Evolutionary conservation across 2,797 vertebrate species (phyloP), one percentile per base, ranked within the genome.

Genomic region (Tauraco hartlaubi): DNA sequence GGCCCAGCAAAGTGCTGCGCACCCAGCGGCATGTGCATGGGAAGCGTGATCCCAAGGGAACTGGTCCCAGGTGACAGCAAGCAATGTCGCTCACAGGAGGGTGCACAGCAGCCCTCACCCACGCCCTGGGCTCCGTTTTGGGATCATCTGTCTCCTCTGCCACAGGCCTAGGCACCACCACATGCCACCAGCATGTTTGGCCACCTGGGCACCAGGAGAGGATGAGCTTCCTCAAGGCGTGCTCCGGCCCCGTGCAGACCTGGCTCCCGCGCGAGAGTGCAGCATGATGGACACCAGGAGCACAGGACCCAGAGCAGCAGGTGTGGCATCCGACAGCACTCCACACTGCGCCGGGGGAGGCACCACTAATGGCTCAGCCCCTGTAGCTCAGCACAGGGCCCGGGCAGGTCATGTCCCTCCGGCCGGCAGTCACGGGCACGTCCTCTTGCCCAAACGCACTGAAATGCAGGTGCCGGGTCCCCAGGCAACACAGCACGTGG

Each of bases 241-340:
- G 49, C 39, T n/a, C 41, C 9, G 2, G 29, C 33, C 33, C 25
- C 2, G 0, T 8, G 15, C 6, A 15, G 77, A 23, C 21, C 5
- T 3, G 15, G 61, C 20, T 54, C 35, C 49, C 35, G 33, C 6
- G 2, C 0, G 4, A 51, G 55, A 61, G 20, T 5, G 9, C 25
- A 25, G 61, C 0, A 0, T 9, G 79, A n/a, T 2, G 4, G 58
- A 22, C 35, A 7, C 0, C 0, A 33, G 49, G 21, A 44, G 39
- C 11, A 23, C 7, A 28, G 9, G 37, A 26, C 29, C 35, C 2
- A 3, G 33, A 8, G 39, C 8, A 5, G 59, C n/a, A 55, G 46
- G 31, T 4, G 0, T 41, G 15, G 56, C 6, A 2, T 22, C 43
- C 4, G 2, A 12, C 33, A 6, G 25, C 44, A 39, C 31, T 29